Evolutionary conservation across 2,797 vertebrate species (phyloP), one percentile per base, ranked within the genome.

Genomic region (Cichlasoma orientale): DNA sequence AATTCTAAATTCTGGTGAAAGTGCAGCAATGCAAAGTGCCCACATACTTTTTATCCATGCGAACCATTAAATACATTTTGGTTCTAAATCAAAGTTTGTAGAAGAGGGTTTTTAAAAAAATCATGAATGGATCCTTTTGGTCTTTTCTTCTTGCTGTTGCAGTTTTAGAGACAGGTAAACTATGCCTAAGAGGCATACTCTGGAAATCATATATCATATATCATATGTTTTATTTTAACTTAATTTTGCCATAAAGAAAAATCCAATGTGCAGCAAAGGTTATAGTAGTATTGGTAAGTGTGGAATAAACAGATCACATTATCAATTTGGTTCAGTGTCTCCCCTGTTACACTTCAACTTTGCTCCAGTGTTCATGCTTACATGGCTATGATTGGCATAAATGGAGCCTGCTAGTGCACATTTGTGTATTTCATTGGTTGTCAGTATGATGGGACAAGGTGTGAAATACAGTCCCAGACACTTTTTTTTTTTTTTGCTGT

Each of bases 391-490:
- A 82, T 68, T 87, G 83, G 77, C 84, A 82, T 76, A 78, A 86
- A 88, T 77, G 12, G 73, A 88, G 72, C 56, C 74, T 29, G 63
- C 77, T 83, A 79, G 73, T 81, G 75, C 80, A 80, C 78, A 83
- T 89, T 88, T 86, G 84, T 87, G 78, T 88, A 82, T 78, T 84
- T 85, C 85, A 68, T 81, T 78, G 69, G 54, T 75, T 82, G 85
- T 80, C 83, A 79, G 80, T 82, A 71, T 85, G 86, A 87, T 86
- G 76, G 80, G 86, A 81, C 79, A 81, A 83, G 82, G 89, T 90
- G 90, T 90, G 88, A 91, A 88, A 88, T 74, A 23, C 82, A 61
- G 81, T 84, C 88, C 77, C 90, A 88, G 84, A 38, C 27, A 80
- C 75, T 83, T 87, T 80, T n/a, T n/a, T n/a, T n/a, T n/a, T n/a